Evolutionary conservation across 2,888 invertebrate genomes (phyloP).

Genomic region (Pollenia amentaria): DNA sequence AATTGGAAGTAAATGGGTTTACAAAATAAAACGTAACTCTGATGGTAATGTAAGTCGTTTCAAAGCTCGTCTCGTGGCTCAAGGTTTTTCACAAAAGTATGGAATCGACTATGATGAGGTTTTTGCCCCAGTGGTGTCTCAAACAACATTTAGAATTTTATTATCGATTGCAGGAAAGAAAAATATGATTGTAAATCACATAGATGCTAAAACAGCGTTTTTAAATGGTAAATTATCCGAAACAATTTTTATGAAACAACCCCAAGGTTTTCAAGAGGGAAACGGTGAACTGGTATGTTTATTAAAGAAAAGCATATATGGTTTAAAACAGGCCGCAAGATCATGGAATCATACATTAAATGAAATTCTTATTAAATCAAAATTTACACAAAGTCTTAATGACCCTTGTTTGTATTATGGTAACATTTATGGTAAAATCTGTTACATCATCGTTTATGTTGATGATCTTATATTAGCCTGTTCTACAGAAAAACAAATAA

Average conservation of each 20-base stretch:
- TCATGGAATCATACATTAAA: slow-evolving; percentile 68
- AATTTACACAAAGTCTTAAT: slow-evolving; percentile 52
- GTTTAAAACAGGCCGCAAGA: slow-evolving; percentile 73
- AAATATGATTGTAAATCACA: slow-evolving; percentile 56
- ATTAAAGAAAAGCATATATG: slow-evolving; percentile 70
- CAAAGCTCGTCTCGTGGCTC: slow-evolving; percentile 65
- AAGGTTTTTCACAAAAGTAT: slow-evolving; percentile 63
- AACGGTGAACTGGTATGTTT: slow-evolving; percentile 53
- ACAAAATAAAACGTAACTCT: slow-evolving; percentile 44
- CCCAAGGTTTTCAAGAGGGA: slow-evolving; percentile 63
- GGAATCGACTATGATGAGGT: slow-evolving; percentile 68
- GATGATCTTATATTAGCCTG: slow-evolving; percentile 66
- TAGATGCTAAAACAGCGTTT: slow-evolving; percentile 70
- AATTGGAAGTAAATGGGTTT: slow-evolving; percentile 75
- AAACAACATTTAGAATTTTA: slow-evolving; percentile 64
- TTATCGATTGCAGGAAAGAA: slow-evolving; percentile 46
- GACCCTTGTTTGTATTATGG: slow-evolving; percentile 52
- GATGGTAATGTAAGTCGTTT: slow-evolving; percentile 63
- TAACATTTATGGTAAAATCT: slow-evolving; percentile 24
- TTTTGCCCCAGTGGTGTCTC: slow-evolving; percentile 65
- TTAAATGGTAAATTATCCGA: slow-evolving; percentile 54
- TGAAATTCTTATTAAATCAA: slow-evolving; percentile 20
- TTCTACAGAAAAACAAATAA: slow-evolving; percentile 22
- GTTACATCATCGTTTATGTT: slow-evolving; percentile 59
- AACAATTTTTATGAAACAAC: slow-evolving; percentile 71